Conservation (phyloP, 2,113 vertebrate genomes). For the Eubucco bourcierii region DNA sequence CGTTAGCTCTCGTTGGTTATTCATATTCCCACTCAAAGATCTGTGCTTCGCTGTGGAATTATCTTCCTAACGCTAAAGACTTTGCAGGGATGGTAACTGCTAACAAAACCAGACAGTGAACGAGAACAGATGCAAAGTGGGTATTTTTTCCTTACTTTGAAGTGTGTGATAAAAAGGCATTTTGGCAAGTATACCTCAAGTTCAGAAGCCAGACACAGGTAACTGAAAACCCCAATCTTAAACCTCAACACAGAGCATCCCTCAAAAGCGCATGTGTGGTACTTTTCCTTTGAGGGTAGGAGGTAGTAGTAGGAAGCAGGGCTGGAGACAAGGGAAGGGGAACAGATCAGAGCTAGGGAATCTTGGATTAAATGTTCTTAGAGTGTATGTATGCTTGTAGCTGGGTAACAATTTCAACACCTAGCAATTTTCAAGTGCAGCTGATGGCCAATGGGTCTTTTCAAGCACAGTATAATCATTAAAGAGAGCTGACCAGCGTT, state of each 20-base stretch:
- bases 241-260: background rate
- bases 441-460: background rate
- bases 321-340: background rate
- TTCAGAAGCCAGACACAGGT: background rate
- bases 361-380: background rate
- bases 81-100: background rate
- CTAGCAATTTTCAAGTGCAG: background rate
- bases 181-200: background rate
- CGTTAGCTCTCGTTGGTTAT: background rate
- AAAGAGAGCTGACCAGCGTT: background rate
- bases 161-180: background rate
- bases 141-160: background rate
- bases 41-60: background rate
- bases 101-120: constrained; percentile 23
- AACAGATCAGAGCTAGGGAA: background rate
- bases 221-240: background rate
- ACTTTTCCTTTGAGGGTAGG: background rate
- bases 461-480: background rate
- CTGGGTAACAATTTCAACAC: background rate
- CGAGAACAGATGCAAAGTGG: background rate
- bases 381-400: background rate
- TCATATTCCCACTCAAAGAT: background rate
- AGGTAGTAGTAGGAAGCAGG: background rate
- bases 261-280: background rate
- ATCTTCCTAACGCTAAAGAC: background rate